Evolutionary conservation across 1,140 invertebrate genomes (phyloP).

Genomic region (Papilio polytes): DNA sequence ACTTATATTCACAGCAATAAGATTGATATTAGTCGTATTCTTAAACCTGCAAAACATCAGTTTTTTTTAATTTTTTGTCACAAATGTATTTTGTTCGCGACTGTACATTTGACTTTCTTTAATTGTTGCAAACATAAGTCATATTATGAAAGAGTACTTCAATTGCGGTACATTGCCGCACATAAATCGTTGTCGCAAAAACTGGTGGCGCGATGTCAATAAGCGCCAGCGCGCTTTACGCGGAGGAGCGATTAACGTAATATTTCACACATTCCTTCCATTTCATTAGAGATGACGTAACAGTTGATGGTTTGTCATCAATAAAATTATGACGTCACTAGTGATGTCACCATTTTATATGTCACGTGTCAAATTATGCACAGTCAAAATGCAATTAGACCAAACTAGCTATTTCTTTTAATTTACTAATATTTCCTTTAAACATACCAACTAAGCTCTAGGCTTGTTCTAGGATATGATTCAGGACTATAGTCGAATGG

Average conservation of each 20-base stretch:
- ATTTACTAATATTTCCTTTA: too few relatives aligned
- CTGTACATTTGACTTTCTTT: constrained; percentile 36
- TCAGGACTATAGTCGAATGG: too few relatives aligned
- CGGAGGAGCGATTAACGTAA: constrained; percentile 6
- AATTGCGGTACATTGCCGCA: constrained; percentile 3
- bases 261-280: constrained; percentile 24
- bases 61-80: not conserved
- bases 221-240: constrained; percentile 1
- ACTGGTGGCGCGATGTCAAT: constrained; percentile 4
- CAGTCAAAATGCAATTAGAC: too few relatives aligned
- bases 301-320: not conserved
- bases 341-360: too few relatives aligned
- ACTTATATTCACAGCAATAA: too few relatives aligned
- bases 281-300: constrained; percentile 2
- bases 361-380: too few relatives aligned
- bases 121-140: constrained; percentile 30
- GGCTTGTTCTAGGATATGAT: too few relatives aligned
- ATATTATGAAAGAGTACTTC: constrained; percentile 35
- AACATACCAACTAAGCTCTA: too few relatives aligned
- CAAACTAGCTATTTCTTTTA: too few relatives aligned
- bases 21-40: too few relatives aligned
- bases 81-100: constrained; percentile 5
- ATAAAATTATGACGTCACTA: too few relatives aligned
- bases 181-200: constrained; percentile 24
- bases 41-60: too few relatives aligned